Conservation (phyloP, 2,888 invertebrate genomes). For the Idaea dimidiata region DNA sequence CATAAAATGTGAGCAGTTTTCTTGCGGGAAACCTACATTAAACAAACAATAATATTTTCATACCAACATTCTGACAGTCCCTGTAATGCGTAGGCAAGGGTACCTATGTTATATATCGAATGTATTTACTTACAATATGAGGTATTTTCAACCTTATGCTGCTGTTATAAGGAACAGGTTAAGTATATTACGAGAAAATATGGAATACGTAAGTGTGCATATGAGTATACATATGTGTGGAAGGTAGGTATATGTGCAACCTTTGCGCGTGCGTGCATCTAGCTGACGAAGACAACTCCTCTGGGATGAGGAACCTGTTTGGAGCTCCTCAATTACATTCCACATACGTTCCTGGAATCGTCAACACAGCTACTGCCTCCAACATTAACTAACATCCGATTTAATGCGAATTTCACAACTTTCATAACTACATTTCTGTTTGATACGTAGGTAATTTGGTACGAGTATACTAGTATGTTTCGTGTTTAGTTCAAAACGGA, state of each 20-base stretch:
- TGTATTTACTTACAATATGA: conserved; percentile 10
- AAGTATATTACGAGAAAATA: conserved; percentile 9
- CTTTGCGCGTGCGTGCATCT: conserved; percentile 43
- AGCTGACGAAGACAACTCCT: conserved; percentile 43
- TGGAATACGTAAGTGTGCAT: conserved; percentile 18
- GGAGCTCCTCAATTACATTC: conserved; percentile 68
- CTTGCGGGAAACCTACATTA: conserved; percentile 15
- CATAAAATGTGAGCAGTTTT: conserved; percentile 20
- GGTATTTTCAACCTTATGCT: conserved; percentile 16
- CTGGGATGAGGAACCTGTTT: conserved; percentile 48
- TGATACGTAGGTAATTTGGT: conserved; percentile 17
- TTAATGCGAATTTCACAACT: conserved; percentile 41
- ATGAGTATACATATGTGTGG: no score
- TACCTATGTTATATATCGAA: conserved; percentile 10
- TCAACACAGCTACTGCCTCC: conserved; percentile 49
- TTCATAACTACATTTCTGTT: conserved; percentile 29
- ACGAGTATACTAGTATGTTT: conserved; percentile 22
- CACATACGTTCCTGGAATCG: conserved; percentile 57
- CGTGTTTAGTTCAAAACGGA: conserved; percentile 19
- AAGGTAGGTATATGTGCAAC: conserved; percentile 29
- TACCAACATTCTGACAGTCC: conserved; percentile 21
- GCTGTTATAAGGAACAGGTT: conserved; percentile 13
- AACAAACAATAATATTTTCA: conserved; percentile 29
- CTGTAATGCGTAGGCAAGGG: conserved; percentile 13
- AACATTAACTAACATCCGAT: conserved; percentile 49